These are phyloP conservation scores for Lepisosteus osseus DNA, from an alignment of 2,113 vertebrate genomes.

Conservation along the genomic window DNA sequence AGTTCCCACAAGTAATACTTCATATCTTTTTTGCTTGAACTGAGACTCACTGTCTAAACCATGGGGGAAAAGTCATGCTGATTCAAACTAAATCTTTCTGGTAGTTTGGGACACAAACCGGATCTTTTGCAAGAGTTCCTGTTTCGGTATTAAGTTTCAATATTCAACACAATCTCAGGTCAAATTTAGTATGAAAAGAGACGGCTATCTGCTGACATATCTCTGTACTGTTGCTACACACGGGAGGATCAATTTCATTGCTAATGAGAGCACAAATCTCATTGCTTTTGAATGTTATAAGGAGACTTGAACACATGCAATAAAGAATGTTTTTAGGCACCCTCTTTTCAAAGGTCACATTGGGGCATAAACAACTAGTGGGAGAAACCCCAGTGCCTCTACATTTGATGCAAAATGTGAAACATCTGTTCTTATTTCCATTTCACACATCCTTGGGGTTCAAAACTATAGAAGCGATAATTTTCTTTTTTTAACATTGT, in stretches of 20 bases:
- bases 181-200: not conserved
- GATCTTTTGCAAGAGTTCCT: not conserved
- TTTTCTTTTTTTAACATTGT: not conserved
- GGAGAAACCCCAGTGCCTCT: not conserved
- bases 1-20: too few species aligned
- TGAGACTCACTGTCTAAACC: too few species aligned
- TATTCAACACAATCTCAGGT: not conserved
- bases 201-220: not conserved
- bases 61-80: too few species aligned
- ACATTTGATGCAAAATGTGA: conserved; percentile 1
- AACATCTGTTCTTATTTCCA: not conserved
- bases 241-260: not conserved
- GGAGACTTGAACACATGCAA: not conserved
- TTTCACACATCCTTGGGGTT: not conserved
- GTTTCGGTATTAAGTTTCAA: not conserved
- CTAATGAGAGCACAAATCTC: not conserved
- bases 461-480: not conserved
- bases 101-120: not conserved
- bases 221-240: not conserved
- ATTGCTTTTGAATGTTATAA: not conserved
- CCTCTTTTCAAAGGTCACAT: not conserved
- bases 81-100: not conserved
- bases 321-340: not conserved
- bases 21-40: too few species aligned
- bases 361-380: not conserved